These are phyloP conservation scores for Lumbricus terrestris DNA, from an alignment of 2,888 invertebrate genomes.

Conservation along the genomic window DNA sequence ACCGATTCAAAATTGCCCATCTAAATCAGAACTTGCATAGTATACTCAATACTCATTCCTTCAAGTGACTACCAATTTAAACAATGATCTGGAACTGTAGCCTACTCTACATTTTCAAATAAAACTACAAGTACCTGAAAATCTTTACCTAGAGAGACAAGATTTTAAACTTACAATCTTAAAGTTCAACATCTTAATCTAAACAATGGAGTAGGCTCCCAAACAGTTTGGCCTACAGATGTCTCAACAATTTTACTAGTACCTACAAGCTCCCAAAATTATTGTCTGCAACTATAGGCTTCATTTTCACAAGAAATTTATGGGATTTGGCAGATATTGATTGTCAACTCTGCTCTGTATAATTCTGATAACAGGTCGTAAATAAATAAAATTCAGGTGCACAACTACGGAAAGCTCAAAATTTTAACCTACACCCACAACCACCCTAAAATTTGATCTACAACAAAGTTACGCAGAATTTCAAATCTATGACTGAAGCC, in stretches of 20 bases:
- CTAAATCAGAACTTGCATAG: background rate
- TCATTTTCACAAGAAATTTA: background rate
- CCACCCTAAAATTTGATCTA: background rate
- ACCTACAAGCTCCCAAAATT: background rate
- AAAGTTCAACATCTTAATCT: background rate
- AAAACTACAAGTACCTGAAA: background rate
- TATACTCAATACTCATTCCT: background rate
- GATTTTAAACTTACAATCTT: background rate
- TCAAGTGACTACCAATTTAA: background rate
- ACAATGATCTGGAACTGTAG: background rate
- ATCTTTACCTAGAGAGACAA: background rate
- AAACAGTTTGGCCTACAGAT: background rate
- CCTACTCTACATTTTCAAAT: background rate
- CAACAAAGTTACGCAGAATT: background rate
- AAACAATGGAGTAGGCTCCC: background rate
- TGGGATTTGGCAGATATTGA: background rate
- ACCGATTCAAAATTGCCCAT: background rate
- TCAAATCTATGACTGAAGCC: background rate
- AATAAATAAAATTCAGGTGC: background rate
- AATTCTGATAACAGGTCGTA: background rate
- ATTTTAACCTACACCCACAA: background rate
- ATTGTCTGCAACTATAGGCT: background rate
- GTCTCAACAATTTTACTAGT: background rate
- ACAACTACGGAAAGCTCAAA: background rate
- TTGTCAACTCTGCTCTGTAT: background rate